Evolutionary conservation across 2,888 invertebrate genomes (phyloP), one percentile per base, ranked within the genome.

Genomic region (Leptogaster cylindrica): DNA sequence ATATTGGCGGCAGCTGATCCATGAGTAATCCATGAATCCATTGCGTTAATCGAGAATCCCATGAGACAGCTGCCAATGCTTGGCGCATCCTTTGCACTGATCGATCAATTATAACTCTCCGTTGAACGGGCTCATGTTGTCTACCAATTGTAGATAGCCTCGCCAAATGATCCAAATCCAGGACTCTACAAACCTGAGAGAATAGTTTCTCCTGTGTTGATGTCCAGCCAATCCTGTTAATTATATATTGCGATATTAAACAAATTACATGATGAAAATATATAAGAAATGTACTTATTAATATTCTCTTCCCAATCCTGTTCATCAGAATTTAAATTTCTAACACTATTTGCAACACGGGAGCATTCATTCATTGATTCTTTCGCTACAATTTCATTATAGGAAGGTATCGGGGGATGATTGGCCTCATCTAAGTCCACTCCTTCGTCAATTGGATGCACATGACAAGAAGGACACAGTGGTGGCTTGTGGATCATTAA

Each of bases 11-110:
- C 48, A 92, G 79, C 74, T 86, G 82, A 70, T 92, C 90, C 72
- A 91, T 83, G 5, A 93, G 77, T 7, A 89, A 77, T 41, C 84
- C 82, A 78, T 93, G 92, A 28, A 93, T 77, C 93, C 93, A 93
- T 72, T 91, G 90, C 0, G 87, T 85, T 20, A 89, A 79, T 71
- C 87, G 86, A 20, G 84, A 78, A 73, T 92, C 90, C 92, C 92
- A 93, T n/a, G 84, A 82, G 7, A 89, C 83, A 2, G 86, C 84
- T 0, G 89, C 87, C 70, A 92, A 80, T n/a, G 88, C 82, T 71
- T 87, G 86, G 31, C 92, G 83, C 71, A 91, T 82, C 66, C 87
- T 82, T 70, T 86, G 83, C 0, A 88, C 86, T 1, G 91, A 87
- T 72, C 87, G 89, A 73, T 92, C 91, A 1, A 91, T 83, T n/a